Evolutionary conservation across 2,797 vertebrate genomes (phyloP), one percentile per base, ranked within the genome.

Genomic region (Liasis olivaceus): DNA sequence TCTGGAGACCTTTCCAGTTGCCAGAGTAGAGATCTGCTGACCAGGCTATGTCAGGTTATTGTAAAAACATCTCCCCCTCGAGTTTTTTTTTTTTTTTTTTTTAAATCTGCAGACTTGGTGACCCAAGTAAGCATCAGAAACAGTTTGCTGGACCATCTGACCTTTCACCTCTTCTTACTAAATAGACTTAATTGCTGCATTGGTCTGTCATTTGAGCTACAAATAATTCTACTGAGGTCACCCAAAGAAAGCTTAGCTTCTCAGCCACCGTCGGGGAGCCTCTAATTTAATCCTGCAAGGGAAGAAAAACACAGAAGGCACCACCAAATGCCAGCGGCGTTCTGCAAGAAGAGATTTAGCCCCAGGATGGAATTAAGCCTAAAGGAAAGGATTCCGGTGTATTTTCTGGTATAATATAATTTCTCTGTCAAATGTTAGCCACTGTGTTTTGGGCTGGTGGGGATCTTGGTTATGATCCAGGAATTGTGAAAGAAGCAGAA

Each of bases 131-230:
- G 97, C 96, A 9, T 92, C 95, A 96, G 98, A 98, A 98, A 97
- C 94, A 95, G 97, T 96, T 96, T 97, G 97, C 97, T 97, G 95
- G 95, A 94, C 95, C 85, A 96, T 96, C 96, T 98, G 98, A 98
- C 98, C 98, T 98, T 97, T 98, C 98, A 98, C 98, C 98, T 97
- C 97, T 97, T 97, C 97, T 97, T 97, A 94, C 98, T 98, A 98
- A 99, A 98, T 98, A 98, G 97, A 98, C 97, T 98, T 98, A 98
- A 99, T 98, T 98, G 98, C 98, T 98, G 98, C 98, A 97, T 99
- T 98, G 98, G 98, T 98, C 98, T 98, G 98, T 99, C 98, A 98
- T 98, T 98, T 97, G 97, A 97, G 98, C 97, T 98, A 98, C 98
- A 98, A 98, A 98, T 98, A 98, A 98, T 98, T 98, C 97, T 97